Evolutionary conservation across 2,888 invertebrate genomes (phyloP).

Genomic region (Agelastica alni): DNA sequence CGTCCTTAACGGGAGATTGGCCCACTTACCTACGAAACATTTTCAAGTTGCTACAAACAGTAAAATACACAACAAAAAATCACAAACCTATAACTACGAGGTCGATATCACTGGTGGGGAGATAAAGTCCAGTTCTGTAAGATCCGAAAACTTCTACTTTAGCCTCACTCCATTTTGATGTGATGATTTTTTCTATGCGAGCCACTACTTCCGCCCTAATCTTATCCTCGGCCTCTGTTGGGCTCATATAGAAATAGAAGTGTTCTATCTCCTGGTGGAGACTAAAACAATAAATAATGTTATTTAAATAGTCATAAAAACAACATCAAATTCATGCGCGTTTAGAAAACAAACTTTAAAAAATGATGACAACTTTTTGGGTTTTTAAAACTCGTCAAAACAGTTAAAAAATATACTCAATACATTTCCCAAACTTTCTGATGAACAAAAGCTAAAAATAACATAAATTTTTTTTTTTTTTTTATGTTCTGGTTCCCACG

Average conservation of each 20-base stretch:
- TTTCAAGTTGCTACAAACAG: background rate
- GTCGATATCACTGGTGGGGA: slow-evolving; percentile 89
- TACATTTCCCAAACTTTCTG: no score
- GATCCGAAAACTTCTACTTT: slow-evolving; percentile 98
- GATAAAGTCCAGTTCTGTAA: slow-evolving; percentile 94
- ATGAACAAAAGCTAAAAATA: no score
- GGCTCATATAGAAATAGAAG: slow-evolving; percentile 93
- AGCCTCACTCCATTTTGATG: slow-evolving; percentile 89
- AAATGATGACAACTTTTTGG: no score
- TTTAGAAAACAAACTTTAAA: no score
- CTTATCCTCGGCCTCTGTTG: slow-evolving; percentile 87
- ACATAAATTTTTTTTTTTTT: no score
- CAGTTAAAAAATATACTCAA: no score
- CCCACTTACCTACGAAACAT: slow-evolving; percentile 79
- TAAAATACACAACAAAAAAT: background rate
- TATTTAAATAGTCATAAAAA: no score
- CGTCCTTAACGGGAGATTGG: slow-evolving; percentile 86
- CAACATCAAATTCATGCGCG: no score
- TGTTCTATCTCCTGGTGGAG: slow-evolving; percentile 97
- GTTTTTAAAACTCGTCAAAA: no score
- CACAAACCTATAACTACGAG: slow-evolving; percentile 64
- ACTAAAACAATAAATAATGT: slow-evolving; percentile 61
- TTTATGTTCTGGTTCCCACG: no score
- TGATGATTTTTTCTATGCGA: slow-evolving; percentile 85
- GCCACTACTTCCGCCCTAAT: slow-evolving; percentile 87